Conservation (phyloP, 2,797 vertebrate genomes). For the Lepilemur septentrionalis region DNA sequence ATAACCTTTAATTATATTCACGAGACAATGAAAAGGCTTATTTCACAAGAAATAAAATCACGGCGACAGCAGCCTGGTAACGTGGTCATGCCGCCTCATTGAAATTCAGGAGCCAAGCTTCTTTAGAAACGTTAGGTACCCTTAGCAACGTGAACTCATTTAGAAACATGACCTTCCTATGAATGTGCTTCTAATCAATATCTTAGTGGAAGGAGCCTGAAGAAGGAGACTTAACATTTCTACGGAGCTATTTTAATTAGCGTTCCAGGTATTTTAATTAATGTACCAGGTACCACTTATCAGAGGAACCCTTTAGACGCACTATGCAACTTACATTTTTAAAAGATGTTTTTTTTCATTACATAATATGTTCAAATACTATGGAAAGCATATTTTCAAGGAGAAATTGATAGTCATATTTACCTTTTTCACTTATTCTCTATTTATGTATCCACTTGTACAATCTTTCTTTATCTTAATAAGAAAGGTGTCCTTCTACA, state of each 20-base stretch:
- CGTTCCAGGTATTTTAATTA: not conserved
- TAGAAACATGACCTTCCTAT: not conserved
- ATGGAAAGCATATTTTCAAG: not conserved
- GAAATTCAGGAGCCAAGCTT: not conserved
- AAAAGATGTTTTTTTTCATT: not conserved
- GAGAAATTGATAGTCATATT: not conserved
- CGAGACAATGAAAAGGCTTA: not conserved
- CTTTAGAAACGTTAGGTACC: rapidly evolving
- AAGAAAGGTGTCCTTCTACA: not conserved
- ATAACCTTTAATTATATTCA: not conserved
- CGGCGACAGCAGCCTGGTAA: rapidly evolving
- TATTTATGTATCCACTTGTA: not conserved
- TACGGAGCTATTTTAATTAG: not conserved
- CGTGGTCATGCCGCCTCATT: rapidly evolving
- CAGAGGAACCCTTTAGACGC: not conserved
- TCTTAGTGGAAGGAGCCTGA: rapidly evolving
- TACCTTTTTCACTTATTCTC: not conserved
- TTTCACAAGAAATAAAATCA: not conserved
- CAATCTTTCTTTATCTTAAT: not conserved
- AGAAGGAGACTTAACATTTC: not conserved
- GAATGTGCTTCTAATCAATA: not conserved
- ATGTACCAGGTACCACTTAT: rapidly evolving
- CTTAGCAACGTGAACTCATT: not conserved
- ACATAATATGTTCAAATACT: not conserved
- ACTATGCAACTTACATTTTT: rapidly evolving